These are phyloP conservation scores for Pampus argenteus DNA, from an alignment of 2,797 vertebrate species.

Conservation along the genomic window DNA sequence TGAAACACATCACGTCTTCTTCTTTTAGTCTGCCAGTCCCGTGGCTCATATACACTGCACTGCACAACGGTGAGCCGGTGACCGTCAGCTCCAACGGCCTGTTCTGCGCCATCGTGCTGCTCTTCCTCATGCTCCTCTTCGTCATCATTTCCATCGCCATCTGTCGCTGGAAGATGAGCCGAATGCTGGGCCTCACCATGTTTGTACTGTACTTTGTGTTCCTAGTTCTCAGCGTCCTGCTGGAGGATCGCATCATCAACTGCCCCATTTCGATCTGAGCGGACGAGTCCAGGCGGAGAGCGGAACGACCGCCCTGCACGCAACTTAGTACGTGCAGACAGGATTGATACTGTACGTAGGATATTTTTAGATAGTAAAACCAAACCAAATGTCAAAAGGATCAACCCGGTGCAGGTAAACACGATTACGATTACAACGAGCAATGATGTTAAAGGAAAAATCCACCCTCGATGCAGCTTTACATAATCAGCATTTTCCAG, in stretches of 20 bases:
- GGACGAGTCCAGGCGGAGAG: accelerated
- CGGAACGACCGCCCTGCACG: background rate
- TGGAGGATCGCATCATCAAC: conserved; percentile 91
- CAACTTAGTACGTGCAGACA: background rate
- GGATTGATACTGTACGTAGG: background rate
- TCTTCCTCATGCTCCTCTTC: conserved; percentile 96
- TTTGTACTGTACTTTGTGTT: conserved; percentile 95
- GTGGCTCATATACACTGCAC: conserved; percentile 90
- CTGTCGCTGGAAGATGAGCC: conserved; percentile 96
- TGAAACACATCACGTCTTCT: background rate
- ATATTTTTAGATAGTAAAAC: conserved; percentile 18
- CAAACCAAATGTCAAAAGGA: conserved; percentile 1
- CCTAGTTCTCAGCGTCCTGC: conserved; percentile 92
- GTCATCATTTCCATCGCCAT: conserved; percentile 92
- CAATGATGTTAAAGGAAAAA: conserved; percentile 22
- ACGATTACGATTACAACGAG: background rate
- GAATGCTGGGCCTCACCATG: conserved; percentile 92
- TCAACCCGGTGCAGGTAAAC: conserved; percentile 21
- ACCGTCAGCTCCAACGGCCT: conserved; percentile 94
- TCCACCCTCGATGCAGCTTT: background rate
- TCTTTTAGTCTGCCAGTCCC: conserved; percentile 89
- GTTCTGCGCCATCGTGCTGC: conserved; percentile 95
- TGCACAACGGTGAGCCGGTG: conserved; percentile 85
- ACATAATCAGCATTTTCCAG: conserved; percentile 3
- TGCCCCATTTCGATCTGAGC: conserved; percentile 90